These are phyloP conservation scores for Acrossocheilus fasciatus DNA, from an alignment of 2,797 vertebrate species.

Conservation along the genomic window DNA sequence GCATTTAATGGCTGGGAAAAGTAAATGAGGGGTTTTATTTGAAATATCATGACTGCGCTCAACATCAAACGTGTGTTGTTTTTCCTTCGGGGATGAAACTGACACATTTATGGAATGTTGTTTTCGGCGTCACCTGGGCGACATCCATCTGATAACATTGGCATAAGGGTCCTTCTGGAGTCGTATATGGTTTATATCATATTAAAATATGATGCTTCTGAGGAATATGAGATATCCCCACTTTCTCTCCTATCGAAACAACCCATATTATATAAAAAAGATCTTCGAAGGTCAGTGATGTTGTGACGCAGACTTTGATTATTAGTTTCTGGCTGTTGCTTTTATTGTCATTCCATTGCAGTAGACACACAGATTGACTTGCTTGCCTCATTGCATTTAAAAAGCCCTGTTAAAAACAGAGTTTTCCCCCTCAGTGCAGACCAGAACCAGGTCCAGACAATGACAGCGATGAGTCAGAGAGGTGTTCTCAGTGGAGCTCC, in stretches of 20 bases:
- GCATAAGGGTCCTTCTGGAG: not conserved
- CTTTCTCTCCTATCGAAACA: not conserved
- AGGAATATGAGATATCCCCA: not conserved
- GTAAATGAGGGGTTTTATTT: not conserved
- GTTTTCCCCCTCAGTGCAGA: not conserved
- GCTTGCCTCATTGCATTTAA: conserved; percentile 2
- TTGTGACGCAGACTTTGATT: not conserved
- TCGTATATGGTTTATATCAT: not conserved
- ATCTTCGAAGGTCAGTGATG: conserved; percentile 15
- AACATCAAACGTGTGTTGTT: conserved; percentile 15
- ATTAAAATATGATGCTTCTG: not conserved
- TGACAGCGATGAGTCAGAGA: not conserved
- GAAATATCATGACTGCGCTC: not conserved
- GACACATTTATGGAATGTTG: conserved; percentile 32
- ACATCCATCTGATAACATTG: conserved; percentile 6
- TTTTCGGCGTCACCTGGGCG: not conserved
- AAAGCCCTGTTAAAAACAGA: not conserved
- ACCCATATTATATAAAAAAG: conserved; percentile 21
- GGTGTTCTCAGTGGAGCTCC: conserved; percentile 13
- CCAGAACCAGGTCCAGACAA: conserved; percentile 9
- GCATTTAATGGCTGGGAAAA: conserved; percentile 22
- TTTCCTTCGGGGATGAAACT: not conserved
- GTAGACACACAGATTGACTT: conserved; percentile 17
- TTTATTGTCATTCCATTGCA: conserved; percentile 47
- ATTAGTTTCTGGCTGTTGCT: conserved; percentile 31